Base-by-base conservation (phyloP, 2,113 vertebrate genomes). In the Stigmatopora nigra region DNA sequence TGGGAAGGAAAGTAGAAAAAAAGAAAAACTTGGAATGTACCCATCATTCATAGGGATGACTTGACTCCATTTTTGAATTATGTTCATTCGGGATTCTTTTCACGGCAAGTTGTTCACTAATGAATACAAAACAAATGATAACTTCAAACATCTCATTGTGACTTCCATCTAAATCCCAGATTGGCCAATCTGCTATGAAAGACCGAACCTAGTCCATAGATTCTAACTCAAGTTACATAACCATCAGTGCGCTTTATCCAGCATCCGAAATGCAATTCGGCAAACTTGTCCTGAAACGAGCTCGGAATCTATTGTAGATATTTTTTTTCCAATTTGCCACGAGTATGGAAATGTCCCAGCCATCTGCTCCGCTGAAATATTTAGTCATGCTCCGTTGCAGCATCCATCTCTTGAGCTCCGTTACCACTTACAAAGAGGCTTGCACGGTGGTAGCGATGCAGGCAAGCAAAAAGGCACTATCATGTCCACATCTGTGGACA, bases 281-380 rank as follows among this genome's bases (percentile, higher is more conserved):
- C 3, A 64, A 64, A 47, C 55, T 58, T 67, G 47, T 46, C 46
- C n/a, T 22, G 51, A 66, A 72, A 19, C 53, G 61, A 71, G 61
- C 62, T 65, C 56, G 22, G 19, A 61, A 57, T 67, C 14, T 44
- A 16, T 61, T 45, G 41, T 64, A 44, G 53, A 67, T 69, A 61
- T 65, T 31, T 67, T 65, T 65, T 67, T 16, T 51, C 64, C 48
- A 48, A 51, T 73, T 65, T 71, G n/a, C 56, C 62, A 64, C 35
- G 19, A 69, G 66, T 44, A 67, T 65, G 65, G 73, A 68, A 82
- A 75, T 71, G 70, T 80, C 61, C 45, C 52, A 41, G 67, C 79
- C 82, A 84, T 84, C 78, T 81, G 78, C 69, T 78, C 69, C 61
- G 61, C 68, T 87, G 51, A 82, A 84, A 83, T 84, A 83, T 82